phyloP scores from a whole-genome alignment of 2,888 invertebrate species.

The Netelia fuscicornis region DNA sequence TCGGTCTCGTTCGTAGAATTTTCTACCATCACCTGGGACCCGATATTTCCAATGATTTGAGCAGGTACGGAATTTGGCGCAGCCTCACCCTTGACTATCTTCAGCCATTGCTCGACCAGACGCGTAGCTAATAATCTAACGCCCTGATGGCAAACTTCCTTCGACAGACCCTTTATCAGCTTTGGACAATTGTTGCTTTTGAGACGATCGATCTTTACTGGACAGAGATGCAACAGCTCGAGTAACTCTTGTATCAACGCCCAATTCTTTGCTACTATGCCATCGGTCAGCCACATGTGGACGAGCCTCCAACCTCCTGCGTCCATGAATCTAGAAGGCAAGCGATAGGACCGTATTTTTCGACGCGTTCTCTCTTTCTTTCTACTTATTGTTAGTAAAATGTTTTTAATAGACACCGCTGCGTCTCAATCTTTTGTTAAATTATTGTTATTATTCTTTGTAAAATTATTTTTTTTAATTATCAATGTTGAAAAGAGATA shows the following conservation, averaged over 20 bases:
- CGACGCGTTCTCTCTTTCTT: constrained; percentile 18
- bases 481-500: not conserved
- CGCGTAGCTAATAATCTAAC: constrained; percentile 92
- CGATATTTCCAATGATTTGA: constrained; percentile 77
- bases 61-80: constrained; percentile 84
- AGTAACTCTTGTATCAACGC: constrained; percentile 94
- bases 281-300: constrained; percentile 96
- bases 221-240: constrained; percentile 93
- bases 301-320: constrained; percentile 97
- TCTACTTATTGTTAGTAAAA: not conserved
- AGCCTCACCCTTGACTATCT: constrained; percentile 93
- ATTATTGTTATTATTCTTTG: too few relatives aligned
- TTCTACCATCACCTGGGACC: not conserved
- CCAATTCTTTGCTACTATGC: constrained; percentile 93
- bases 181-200: constrained; percentile 97
- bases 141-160: constrained; percentile 92
- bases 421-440: too few relatives aligned
- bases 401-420: too few relatives aligned
- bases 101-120: constrained; percentile 95
- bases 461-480: not conserved
- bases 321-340: constrained; percentile 90
- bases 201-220: constrained; percentile 95
- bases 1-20: not conserved
- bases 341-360: constrained; percentile 54
- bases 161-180: constrained; percentile 94